Base-by-base conservation (phyloP, 2,797 vertebrate genomes). In the Tapera naevia region DNA sequence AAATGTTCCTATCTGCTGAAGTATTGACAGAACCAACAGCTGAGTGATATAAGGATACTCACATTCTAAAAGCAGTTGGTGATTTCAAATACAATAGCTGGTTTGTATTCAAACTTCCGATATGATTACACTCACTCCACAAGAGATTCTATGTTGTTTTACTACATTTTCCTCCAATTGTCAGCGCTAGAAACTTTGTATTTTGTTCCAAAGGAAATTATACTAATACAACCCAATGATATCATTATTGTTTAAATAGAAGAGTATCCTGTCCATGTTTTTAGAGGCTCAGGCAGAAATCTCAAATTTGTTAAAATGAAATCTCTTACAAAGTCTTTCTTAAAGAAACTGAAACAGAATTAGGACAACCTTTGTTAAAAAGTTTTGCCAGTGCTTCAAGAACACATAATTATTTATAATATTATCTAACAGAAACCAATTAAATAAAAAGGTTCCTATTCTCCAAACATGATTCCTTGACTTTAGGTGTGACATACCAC, bases 91-190 rank as follows among this genome's bases (percentile, higher is more conserved):
- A 98, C 97, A 98, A 98, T 96, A 69, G 95, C 91, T 86, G 94
- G 91, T 97, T 97, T 97, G 84, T 94, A 94, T 93, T 96, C 97
- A 96, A 95, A 95, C 93, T 96, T 95, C 96, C 84, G 85, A 97
- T 95, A 95, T 72, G 89, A 96, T 81, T 95, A 92, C 80, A 90
- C 60, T 73, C 32, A 86, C 80, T 92, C 88, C 93, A 97, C 79
- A 91, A 94, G 72, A 84, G 67, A 85, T 86, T 94, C 69, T 92
- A 71, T 89, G 84, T 94, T 97, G 93, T 92, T 97, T 94, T 94
- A 96, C 91, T 95, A 80, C 74, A 95, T 96, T 98, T 98, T 98
- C 98, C 98, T 98, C 88, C 96, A 95, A 98, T 98, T 98, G 98
- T 98, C 82, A 97, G 92, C 28, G 56, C 78, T 95, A 89, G 95